Conservation (phyloP, 2,113 vertebrate species). For the Smithornis capensis region DNA sequence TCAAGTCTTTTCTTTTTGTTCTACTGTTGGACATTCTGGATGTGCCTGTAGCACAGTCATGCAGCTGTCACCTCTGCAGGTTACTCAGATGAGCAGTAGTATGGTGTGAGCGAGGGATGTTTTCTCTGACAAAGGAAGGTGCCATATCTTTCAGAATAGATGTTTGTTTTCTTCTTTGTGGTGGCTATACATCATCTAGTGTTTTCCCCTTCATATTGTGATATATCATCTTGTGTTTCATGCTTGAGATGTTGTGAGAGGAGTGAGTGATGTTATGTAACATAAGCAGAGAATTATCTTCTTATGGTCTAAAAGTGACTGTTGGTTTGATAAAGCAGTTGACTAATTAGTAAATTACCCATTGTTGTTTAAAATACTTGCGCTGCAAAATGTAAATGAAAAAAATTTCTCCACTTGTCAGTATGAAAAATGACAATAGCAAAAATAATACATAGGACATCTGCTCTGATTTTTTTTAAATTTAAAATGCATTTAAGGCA, state of each 20-base stretch:
- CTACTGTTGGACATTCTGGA: neutral
- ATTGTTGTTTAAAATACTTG: conserved; percentile 82
- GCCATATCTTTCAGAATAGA: neutral
- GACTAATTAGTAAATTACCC: conserved; percentile 80
- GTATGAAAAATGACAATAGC: conserved; percentile 87
- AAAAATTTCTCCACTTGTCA: conserved; percentile 77
- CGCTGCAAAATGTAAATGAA: conserved; percentile 82
- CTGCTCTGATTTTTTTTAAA: conserved; percentile 77
- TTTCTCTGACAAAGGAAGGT: neutral
- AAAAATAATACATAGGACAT: conserved; percentile 83
- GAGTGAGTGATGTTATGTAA: conserved; percentile 64
- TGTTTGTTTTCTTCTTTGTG: neutral
- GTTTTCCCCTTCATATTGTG: conserved; percentile 27
- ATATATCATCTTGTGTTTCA: conserved; percentile 40
- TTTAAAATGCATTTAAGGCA: conserved; percentile 69
- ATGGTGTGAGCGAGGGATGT: neutral
- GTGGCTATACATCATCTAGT: conserved; percentile 17
- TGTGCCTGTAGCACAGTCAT: fast-evolving
- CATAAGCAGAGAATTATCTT: conserved; percentile 40
- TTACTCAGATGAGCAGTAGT: neutral
- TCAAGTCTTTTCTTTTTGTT: neutral
- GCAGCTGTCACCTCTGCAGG: neutral
- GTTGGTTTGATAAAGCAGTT: conserved; percentile 65
- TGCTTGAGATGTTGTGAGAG: conserved; percentile 21
- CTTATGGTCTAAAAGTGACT: conserved; percentile 56